Evolutionary conservation across 2,797 vertebrate species (phyloP), one percentile per base, ranked within the genome.

Genomic region (Lacerta agilis): DNA sequence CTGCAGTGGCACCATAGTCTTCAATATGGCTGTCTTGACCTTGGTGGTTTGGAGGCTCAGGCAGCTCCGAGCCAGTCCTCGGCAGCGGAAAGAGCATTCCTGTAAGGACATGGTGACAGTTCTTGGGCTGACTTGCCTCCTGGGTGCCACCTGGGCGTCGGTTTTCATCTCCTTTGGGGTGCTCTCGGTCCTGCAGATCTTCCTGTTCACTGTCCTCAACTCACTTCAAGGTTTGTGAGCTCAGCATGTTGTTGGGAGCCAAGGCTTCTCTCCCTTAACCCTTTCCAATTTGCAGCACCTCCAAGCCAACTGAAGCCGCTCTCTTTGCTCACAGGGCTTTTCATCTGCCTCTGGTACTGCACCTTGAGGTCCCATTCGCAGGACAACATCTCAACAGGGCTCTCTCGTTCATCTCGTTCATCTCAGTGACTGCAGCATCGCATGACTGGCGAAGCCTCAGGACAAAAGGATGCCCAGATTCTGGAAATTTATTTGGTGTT

Each of bases 171-270:
- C 94, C 66, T 96, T 95, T 0, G 92, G 96, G 1, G 20, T 95
- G 80, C 89, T 96, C 89, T 95, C 95, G 82, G 1, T 97, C 29
- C 87, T 95, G 1, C 93, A 98, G 91, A 95, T 97, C 86, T 98
- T 98, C 91, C 96, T 98, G n/a, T 98, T 98, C 95, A 97, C 97
- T 90, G 96, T 97, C 94, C 95, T 97, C 87, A 98, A 98, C 94
- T 96, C 97, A 0, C 36, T 96, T 13, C 97, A 98, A 36, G 98
- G 97, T 98, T n/a, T 55, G 69, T 87, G 83, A 23, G 41, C 82
- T 33, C 45, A 2, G 20, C n/a, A 61, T 36, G 29, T 1, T 0
- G 3, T 1, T 1, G 58, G 9, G 4, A 38, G 49, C 58, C n/a
- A 38, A 61, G 1, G 11, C 1, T 2, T 71, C 23, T 41, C 23